Percentiles rank a stretch among this genome's conserved stretches.
These are phyloP conservation scores for Platysternon megacephalum DNA, from an alignment of 2,113 vertebrate species.

Conservation along the genomic window DNA sequence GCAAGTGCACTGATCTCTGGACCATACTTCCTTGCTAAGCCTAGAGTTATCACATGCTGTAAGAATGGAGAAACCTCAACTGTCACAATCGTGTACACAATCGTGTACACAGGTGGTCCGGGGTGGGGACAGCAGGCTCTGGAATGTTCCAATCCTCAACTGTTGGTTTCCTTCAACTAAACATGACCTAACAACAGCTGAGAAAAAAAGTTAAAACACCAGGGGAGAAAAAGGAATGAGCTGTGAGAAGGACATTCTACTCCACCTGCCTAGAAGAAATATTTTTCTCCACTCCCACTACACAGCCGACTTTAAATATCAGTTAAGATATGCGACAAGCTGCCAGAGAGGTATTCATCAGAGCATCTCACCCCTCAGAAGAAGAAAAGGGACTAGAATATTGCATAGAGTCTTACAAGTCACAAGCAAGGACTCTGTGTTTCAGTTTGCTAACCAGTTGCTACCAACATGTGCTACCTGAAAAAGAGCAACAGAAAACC, in stretches of 20 bases:
- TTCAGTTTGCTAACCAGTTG: not conserved
- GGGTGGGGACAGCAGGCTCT: not conserved
- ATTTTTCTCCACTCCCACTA: not conserved
- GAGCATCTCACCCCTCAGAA: rapidly evolving
- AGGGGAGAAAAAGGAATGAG: not conserved
- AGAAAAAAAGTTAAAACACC: not conserved
- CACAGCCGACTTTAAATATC: not conserved
- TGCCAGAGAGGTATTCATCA: not conserved
- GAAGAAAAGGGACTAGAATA: not conserved
- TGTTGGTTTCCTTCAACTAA: not conserved
- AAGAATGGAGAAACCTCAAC: rapidly evolving
- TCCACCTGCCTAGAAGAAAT: not conserved
- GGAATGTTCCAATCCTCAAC: not conserved
- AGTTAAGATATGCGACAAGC: rapidly evolving
- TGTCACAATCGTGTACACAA: not conserved
- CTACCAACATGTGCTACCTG: rapidly evolving
- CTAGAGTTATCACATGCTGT: not conserved
- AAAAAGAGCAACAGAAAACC: not conserved
- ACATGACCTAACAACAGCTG: not conserved
- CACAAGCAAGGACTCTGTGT: rapidly evolving
- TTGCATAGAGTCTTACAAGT: not conserved
- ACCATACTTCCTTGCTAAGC: too few species aligned
- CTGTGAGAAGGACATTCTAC: not conserved
- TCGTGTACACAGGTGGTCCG: rapidly evolving
- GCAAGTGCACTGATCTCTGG: not conserved